A percentile compares a stretch with the other conserved stretches of the same genome.
These are phyloP conservation scores for Octodonta nipae DNA, from an alignment of 2,888 invertebrate species.

Conservation along the genomic window DNA sequence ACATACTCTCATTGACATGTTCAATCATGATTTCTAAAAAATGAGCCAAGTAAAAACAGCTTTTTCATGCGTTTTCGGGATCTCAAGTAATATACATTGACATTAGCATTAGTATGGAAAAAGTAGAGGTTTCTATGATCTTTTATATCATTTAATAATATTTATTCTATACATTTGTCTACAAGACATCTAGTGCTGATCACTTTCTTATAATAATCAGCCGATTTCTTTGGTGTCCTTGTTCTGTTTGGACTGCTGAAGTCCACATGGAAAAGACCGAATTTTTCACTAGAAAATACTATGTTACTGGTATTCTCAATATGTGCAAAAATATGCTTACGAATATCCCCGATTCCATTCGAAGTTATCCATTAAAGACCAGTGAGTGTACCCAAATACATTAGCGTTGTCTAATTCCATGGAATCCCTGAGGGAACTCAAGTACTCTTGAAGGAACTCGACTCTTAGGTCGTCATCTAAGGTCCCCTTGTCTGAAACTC, in stretches of 20 bases:
- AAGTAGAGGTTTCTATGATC: too few relatives aligned
- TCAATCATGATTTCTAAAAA: too few relatives aligned
- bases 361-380: slow-evolving; percentile 28
- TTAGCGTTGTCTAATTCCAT: slow-evolving; percentile 30
- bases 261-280: slow-evolving; percentile 58
- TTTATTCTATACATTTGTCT: slow-evolving; percentile 12
- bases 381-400: slow-evolving; percentile 33
- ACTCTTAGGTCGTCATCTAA: slow-evolving; percentile 10
- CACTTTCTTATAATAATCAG: slow-evolving; percentile 41
- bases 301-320: too few relatives aligned
- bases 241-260: slow-evolving; percentile 44
- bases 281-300: slow-evolving; percentile 47
- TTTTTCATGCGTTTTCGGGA: too few relatives aligned
- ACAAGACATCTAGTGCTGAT: slow-evolving; percentile 29
- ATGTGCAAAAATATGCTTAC: too few relatives aligned
- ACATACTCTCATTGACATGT: too few relatives aligned
- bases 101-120: too few relatives aligned
- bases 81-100: too few relatives aligned
- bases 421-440: slow-evolving; percentile 27
- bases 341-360: slow-evolving; percentile 37
- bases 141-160: too few relatives aligned
- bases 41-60: too few relatives aligned
- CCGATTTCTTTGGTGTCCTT: slow-evolving; percentile 52
- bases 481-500: slow-evolving; percentile 34
- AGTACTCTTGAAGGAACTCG: slow-evolving; percentile 5